These are phyloP conservation scores for Carduelis carduelis DNA, from an alignment of 2,797 vertebrate genomes.

Conservation along the genomic window DNA sequence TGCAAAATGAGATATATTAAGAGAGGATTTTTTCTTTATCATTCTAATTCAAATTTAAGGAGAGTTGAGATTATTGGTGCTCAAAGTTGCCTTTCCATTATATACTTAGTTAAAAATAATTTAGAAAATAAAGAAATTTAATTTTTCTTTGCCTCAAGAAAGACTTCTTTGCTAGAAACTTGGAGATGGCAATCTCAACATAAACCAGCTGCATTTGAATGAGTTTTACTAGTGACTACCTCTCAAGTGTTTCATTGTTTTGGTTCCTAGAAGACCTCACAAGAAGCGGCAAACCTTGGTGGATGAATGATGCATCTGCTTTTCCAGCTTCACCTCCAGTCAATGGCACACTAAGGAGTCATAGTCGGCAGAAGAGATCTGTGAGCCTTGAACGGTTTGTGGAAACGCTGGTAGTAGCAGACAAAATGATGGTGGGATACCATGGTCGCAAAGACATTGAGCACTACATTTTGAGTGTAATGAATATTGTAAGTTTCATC, in stretches of 20 bases:
- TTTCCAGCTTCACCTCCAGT: constrained; percentile 62
- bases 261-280: constrained; percentile 80
- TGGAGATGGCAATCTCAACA: background rate
- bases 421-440: constrained; percentile 99
- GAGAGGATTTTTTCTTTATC: background rate
- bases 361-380: constrained; percentile 85
- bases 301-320: constrained; percentile 70
- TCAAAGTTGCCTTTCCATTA: background rate
- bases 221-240: constrained; percentile 3
- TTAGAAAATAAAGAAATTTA: background rate
- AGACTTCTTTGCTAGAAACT: background rate
- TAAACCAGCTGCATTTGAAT: background rate
- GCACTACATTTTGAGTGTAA: constrained; percentile 97
- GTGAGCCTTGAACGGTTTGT: constrained; percentile 96
- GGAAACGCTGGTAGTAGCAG: constrained; percentile 96
- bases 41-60: background rate
- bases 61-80: background rate
- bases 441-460: constrained; percentile 98
- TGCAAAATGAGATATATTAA: background rate
- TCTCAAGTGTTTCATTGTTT: constrained; percentile 61
- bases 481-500: constrained; percentile 99
- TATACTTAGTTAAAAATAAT: background rate
- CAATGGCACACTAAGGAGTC: constrained; percentile 63
- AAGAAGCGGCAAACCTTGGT: constrained; percentile 77
- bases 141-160: background rate